These are phyloP conservation scores for Myopa tessellatipennis DNA, from an alignment of 2,888 invertebrate species.

Conservation along the genomic window DNA sequence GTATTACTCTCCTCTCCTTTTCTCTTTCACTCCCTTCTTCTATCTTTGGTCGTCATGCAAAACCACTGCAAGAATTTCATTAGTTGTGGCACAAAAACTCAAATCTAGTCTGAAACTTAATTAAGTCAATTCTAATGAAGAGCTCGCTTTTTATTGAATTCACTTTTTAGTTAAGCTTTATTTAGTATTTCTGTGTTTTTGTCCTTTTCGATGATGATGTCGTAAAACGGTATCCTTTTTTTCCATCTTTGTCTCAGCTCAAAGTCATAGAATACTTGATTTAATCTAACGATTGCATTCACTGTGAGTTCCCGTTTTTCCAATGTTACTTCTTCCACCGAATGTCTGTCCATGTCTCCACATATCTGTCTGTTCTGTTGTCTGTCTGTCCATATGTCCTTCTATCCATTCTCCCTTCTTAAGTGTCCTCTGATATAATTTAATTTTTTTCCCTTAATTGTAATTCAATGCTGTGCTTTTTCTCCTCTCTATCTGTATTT, in stretches of 20 bases:
- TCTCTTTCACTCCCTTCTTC: background rate
- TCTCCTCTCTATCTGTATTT: conserved; percentile 39
- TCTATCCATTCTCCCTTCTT: background rate
- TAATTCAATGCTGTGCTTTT: conserved; percentile 59
- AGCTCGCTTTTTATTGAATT: conserved; percentile 21
- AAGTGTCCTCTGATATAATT: conserved; percentile 47
- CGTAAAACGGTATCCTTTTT: conserved; percentile 8
- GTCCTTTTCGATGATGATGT: background rate
- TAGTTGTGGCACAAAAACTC: conserved; percentile 48
- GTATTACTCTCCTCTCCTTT: no score
- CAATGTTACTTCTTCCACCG: background rate
- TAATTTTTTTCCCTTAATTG: conserved; percentile 61
- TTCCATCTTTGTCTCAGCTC: background rate
- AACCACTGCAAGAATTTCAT: conserved; percentile 3
- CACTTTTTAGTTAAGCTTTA: conserved; percentile 1
- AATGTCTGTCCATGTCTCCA: background rate
- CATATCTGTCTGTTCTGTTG: background rate
- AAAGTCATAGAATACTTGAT: conserved; percentile 53
- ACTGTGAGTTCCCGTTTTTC: background rate
- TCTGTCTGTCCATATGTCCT: background rate
- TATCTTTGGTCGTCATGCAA: background rate
- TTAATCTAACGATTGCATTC: conserved; percentile 58
- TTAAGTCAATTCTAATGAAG: conserved; percentile 52
- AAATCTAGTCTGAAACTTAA: conserved; percentile 54
- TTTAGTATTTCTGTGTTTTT: conserved; percentile 11